These are phyloP conservation scores for Xestia c-nigrum DNA, from an alignment of 2,888 invertebrate genomes.

Conservation along the genomic window DNA sequence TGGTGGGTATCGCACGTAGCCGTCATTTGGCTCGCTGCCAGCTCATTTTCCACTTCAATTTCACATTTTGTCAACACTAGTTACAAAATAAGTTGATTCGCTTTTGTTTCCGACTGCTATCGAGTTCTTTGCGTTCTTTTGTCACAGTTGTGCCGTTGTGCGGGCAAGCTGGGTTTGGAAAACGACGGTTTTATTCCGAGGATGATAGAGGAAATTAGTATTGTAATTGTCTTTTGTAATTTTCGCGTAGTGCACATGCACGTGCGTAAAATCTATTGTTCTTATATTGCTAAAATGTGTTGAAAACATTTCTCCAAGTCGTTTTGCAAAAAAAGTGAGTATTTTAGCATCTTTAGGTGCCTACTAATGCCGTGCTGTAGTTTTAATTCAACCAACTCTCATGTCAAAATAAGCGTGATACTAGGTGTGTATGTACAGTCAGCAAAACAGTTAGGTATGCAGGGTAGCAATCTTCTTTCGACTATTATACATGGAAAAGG, in stretches of 20 bases:
- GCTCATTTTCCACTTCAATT: slow-evolving; percentile 66
- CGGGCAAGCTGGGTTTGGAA: slow-evolving; percentile 17
- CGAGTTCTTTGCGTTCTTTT: slow-evolving; percentile 49
- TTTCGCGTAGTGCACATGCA: neutral
- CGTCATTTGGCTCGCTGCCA: slow-evolving; percentile 62
- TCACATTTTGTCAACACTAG: slow-evolving; percentile 68
- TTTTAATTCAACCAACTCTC: neutral
- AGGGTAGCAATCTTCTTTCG: too few relatives aligned
- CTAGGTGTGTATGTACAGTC: neutral
- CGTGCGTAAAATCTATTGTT: neutral
- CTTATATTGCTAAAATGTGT: neutral
- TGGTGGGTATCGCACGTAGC: slow-evolving; percentile 17
- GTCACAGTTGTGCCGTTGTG: slow-evolving; percentile 36
- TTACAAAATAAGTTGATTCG: slow-evolving; percentile 64
- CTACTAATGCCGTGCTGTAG: too few relatives aligned
- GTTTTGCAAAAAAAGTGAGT: neutral
- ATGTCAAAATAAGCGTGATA: neutral
- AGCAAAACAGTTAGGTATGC: too few relatives aligned
- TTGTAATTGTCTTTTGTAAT: slow-evolving; percentile 19
- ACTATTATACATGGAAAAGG: too few relatives aligned
- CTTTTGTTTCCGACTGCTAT: slow-evolving; percentile 49
- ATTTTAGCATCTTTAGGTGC: neutral
- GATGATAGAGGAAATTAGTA: slow-evolving; percentile 17
- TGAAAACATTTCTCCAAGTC: neutral
- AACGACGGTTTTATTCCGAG: slow-evolving; percentile 14